Conservation (phyloP, 2,113 vertebrate species). For the Oxyruncus cristatus region DNA sequence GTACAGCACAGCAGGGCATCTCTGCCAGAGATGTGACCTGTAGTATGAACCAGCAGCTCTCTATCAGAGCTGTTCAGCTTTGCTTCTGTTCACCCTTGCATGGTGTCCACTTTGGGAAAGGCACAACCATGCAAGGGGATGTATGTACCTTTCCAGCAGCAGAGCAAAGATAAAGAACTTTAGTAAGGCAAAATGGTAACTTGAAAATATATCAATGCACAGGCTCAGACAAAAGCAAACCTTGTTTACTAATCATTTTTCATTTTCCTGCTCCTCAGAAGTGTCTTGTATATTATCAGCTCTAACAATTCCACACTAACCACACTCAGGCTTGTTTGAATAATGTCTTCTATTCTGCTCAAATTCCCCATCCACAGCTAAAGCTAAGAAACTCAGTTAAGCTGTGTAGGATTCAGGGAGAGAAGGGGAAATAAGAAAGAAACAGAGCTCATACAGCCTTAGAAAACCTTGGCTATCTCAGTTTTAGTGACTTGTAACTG, state of each 20-base stretch:
- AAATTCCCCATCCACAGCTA: not conserved
- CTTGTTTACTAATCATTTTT: not conserved
- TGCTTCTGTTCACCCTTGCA: not conserved
- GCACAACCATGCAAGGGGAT: accelerated
- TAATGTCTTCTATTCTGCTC: not conserved
- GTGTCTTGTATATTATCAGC: not conserved
- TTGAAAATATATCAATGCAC: not conserved
- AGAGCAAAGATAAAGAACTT: accelerated
- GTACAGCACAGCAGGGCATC: not conserved
- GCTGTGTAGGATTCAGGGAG: not conserved
- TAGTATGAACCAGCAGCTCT: not conserved
- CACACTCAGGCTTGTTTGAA: not conserved
- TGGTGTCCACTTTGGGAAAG: not conserved
- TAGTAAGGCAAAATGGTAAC: not conserved
- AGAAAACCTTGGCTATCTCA: not conserved
- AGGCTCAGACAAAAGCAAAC: not conserved
- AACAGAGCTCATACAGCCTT: not conserved
- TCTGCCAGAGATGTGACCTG: not conserved
- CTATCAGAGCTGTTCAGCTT: not conserved
- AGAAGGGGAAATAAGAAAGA: not conserved
- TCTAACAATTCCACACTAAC: not conserved
- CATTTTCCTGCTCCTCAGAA: not conserved
- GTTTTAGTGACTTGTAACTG: not conserved
- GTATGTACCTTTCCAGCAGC: not conserved
- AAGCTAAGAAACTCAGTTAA: not conserved